Evolutionary conservation across 2,797 vertebrate species (phyloP).

Genomic region (Sebastes itinus): DNA sequence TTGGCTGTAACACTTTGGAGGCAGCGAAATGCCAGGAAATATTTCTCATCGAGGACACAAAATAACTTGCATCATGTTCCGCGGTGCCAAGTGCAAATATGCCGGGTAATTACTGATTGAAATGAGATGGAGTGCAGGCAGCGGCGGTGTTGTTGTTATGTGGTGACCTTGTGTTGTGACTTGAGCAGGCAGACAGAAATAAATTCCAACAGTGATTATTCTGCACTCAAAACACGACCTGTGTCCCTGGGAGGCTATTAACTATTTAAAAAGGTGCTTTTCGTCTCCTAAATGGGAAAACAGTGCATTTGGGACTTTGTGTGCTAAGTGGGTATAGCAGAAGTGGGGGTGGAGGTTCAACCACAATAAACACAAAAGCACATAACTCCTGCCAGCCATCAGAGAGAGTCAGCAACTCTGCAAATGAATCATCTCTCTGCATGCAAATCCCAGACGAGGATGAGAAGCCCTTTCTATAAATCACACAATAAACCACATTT

Average conservation of each 20-base stretch:
- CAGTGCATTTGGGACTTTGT: constrained; percentile 49
- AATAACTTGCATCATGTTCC: constrained; percentile 69
- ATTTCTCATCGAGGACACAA: constrained; percentile 66
- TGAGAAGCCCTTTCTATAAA: constrained; percentile 15
- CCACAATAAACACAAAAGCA: constrained; percentile 38
- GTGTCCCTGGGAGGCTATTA: constrained; percentile 57
- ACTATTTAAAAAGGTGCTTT: constrained; percentile 62
- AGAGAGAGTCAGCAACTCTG: constrained; percentile 44
- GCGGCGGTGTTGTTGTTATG: constrained; percentile 63
- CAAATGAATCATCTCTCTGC: constrained; percentile 30
- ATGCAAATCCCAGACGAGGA: constrained; percentile 19
- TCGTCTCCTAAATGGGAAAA: constrained; percentile 56
- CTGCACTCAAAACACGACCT: constrained; percentile 46
- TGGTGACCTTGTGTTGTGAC: constrained; percentile 61
- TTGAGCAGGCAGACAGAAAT: constrained; percentile 19
- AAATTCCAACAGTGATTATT: constrained; percentile 55
- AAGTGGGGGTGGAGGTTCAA: constrained; percentile 29
- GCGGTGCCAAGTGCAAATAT: constrained; percentile 71
- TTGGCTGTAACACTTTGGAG: constrained; percentile 80
- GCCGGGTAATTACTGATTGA: constrained; percentile 74
- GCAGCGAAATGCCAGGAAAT: constrained; percentile 72
- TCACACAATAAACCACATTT: constrained; percentile 20
- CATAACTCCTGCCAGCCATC: constrained; percentile 24
- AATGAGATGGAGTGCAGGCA: constrained; percentile 65
- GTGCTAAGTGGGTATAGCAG: constrained; percentile 39